Evolutionary conservation across 1,140 invertebrate genomes (phyloP).

Genomic region (Drosophila bocqueti): DNA sequence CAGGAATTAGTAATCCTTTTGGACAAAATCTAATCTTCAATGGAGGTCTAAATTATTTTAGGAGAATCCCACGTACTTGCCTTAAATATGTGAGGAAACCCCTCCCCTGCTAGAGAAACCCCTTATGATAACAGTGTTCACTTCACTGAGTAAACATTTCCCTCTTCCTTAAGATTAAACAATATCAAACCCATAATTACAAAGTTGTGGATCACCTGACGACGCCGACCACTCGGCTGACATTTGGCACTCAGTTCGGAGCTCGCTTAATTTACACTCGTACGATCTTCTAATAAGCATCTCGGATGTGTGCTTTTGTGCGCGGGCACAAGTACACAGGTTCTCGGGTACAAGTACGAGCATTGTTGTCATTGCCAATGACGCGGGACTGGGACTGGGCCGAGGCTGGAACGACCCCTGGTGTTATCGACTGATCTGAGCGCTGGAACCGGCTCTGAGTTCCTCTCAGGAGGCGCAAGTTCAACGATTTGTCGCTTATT

Average conservation of each 20-base stretch:
- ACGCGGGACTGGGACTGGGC: conserved; percentile 36
- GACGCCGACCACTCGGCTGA: conserved; percentile 21
- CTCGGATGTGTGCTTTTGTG: conserved; percentile 27
- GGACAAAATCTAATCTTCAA: background rate
- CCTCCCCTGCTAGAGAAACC: too few relatives aligned
- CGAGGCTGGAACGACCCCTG: conserved; percentile 54
- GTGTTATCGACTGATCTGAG: conserved; percentile 52
- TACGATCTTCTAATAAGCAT: conserved; percentile 70
- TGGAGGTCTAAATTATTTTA: background rate
- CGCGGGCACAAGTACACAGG: conserved; percentile 33
- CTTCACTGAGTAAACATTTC: background rate
- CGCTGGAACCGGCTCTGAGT: conserved; percentile 27
- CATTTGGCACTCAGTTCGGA: conserved; percentile 16
- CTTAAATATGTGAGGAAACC: too few relatives aligned
- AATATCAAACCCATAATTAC: background rate
- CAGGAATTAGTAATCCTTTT: background rate
- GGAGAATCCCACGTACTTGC: background rate
- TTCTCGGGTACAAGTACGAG: conserved; percentile 29
- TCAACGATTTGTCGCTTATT: conserved; percentile 59
- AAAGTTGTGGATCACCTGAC: conserved; percentile 38
- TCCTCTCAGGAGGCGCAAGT: conserved; percentile 11
- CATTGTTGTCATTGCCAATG: conserved; percentile 75
- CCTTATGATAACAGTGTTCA: background rate
- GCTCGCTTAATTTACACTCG: conserved; percentile 70
- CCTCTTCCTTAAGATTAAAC: background rate